phyloP scores from a whole-genome alignment of 2,888 invertebrate species.

The Epinotia demarniana region DNA sequence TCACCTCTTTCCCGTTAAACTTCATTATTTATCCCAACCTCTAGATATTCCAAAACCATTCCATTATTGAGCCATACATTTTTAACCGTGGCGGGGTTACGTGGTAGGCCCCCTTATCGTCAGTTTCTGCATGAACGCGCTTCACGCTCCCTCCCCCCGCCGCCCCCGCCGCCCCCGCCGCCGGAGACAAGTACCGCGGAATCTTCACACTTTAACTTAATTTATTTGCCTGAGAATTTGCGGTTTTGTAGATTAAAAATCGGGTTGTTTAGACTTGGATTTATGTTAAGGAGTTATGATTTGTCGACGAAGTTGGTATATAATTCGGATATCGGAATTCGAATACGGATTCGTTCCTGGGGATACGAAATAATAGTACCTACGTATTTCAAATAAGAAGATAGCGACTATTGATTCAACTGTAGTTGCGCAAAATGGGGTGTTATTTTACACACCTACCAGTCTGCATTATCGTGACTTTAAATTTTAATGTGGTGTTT shows the following conservation, averaged over 20 bases:
- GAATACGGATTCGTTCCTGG: not conserved
- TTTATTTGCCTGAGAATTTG: conserved; percentile 65
- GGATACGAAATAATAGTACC: not conserved
- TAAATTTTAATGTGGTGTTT: not conserved
- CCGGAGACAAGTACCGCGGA: conserved; percentile 67
- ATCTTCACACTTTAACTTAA: conserved; percentile 81
- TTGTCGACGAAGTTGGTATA: conserved; percentile 13
- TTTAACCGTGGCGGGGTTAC: conserved; percentile 80
- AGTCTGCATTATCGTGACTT: not conserved
- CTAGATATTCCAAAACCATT: conserved; percentile 39
- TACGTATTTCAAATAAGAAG: not conserved
- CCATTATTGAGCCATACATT: conserved; percentile 80
- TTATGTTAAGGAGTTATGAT: conserved; percentile 28
- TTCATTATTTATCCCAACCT: conserved; percentile 11
- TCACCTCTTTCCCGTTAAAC: not conserved
- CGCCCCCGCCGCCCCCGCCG: conserved; percentile 49
- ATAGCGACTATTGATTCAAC: not conserved
- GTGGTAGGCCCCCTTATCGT: conserved; percentile 84
- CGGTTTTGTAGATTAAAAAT: conserved; percentile 45
- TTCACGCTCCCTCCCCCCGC: conserved; percentile 64
- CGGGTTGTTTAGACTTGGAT: conserved; percentile 39
- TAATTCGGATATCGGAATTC: too few species aligned
- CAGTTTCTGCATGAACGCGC: conserved; percentile 84
- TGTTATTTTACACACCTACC: not conserved
- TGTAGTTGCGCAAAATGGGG: not conserved